phyloP scores from a whole-genome alignment of 2,888 invertebrate genomes.

The Frankliniella fusca region DNA sequence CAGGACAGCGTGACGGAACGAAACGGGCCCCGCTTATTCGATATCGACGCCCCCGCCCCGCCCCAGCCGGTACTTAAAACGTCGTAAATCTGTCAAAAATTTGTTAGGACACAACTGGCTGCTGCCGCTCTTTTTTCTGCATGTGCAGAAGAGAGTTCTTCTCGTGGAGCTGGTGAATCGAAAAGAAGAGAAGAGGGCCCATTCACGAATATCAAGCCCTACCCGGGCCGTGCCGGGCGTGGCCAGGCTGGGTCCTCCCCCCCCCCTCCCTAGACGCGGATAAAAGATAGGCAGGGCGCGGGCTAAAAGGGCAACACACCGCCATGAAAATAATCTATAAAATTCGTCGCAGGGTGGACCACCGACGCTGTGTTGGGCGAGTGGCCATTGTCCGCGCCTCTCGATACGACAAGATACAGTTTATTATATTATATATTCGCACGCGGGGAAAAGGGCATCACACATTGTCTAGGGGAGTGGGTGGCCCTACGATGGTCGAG shows the following conservation, averaged over 20 bases:
- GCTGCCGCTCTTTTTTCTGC: not conserved
- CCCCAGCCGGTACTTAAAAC: constrained; percentile 1
- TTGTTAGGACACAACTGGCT: constrained; percentile 12
- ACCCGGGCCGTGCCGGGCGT: not conserved
- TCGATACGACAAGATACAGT: constrained; percentile 8
- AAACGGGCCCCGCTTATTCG: not conserved
- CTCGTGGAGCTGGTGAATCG: not conserved
- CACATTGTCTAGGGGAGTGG: not conserved
- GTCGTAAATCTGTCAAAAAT: constrained; percentile 25
- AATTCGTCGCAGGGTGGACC: constrained; percentile 15
- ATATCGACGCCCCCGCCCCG: constrained; percentile 5
- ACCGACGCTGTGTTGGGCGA: constrained; percentile 4
- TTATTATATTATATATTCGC: constrained; percentile 27
- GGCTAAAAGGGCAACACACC: constrained; percentile 19
- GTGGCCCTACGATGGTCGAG: not conserved
- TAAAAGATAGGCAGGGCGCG: not conserved
- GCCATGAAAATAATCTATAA: constrained; percentile 16
- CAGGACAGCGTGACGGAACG: not conserved
- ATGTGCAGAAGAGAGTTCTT: not conserved
- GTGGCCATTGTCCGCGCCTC: constrained; percentile 9
- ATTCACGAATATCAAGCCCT: constrained; percentile 6
- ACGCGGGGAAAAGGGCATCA: not conserved
- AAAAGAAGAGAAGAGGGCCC: not conserved
- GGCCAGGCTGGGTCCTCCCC: too few species aligned
- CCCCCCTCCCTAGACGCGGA: not conserved